Percentiles rank a stretch among this genome's conserved stretches.
Conservation (phyloP, 35 echinoderm and acorn worm species). For the Diadema setosum region DNA sequence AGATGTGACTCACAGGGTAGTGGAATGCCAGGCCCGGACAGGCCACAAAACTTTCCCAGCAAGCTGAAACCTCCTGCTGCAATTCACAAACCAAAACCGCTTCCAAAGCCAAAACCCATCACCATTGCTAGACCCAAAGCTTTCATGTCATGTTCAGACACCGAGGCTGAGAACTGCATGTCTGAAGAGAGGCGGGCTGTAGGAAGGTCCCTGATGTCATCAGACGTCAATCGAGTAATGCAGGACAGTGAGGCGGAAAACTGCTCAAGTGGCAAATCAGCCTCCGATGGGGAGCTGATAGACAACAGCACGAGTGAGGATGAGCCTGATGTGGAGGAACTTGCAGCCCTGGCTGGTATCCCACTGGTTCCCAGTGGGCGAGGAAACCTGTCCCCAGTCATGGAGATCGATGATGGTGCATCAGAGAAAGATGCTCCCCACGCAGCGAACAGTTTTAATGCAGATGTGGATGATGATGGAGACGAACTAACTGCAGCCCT, state of each 20-base stretch:
- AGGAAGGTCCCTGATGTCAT: not conserved
- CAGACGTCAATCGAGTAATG: not conserved
- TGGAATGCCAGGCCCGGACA: not conserved
- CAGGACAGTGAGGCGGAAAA: not conserved
- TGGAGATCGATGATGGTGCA: not conserved
- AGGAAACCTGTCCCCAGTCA: not conserved
- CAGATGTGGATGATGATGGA: conserved; percentile 49
- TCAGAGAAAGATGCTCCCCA: not conserved
- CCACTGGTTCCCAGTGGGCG: not conserved
- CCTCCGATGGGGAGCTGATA: not conserved
- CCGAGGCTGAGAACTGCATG: conserved; percentile 12
- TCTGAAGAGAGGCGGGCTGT: not conserved
- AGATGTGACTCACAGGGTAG: not conserved
- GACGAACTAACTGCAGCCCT: conserved; percentile 70
- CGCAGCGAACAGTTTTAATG: not conserved
- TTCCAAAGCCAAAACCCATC: conserved; percentile 40
- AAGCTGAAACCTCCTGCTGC: conserved; percentile 4
- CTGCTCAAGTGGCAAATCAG: not conserved
- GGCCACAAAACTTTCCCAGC: conserved; percentile 10
- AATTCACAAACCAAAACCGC: not conserved
- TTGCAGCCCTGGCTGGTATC: not conserved
- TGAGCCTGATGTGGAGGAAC: conserved; percentile 7
- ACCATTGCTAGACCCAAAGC: conserved; percentile 17
- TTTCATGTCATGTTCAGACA: conserved; percentile 17
- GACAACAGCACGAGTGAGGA: conserved; percentile 11